Base-by-base conservation (phyloP, 2,888 invertebrate genomes). In the Agonopterix alstromeriana region DNA sequence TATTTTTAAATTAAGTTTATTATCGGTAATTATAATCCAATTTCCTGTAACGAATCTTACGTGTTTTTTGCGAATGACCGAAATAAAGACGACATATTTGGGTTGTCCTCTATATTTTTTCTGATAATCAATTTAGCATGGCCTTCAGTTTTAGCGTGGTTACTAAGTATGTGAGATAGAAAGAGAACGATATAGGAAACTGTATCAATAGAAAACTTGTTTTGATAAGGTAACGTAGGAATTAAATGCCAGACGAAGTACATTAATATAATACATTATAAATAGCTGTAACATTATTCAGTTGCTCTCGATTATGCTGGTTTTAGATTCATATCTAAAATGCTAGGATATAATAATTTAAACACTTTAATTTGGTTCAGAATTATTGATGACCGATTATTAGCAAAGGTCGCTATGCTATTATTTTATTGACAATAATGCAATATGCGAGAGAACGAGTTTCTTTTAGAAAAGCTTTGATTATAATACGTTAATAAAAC, bases 171-270 rank as follows among this genome's bases (percentile, higher is more conserved):
- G 7, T 27, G 27, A 27, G 27, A 27, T 5, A 36, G 65, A 78
- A 50, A 52, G 67, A 67, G 72, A 76, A 40, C 58, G 56, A 54
- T 43, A 61, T 67, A 78, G 81, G 80, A 79, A 82, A 55, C 65
- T 53, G 48, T 53, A 57, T 47, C 58, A 27, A 27, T 27, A 27
- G 27, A 27, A 27, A 27, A 27, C 27, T 27, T 27, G 27, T 27
- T 27, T 27, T 27, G 5, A 27, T 27, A 27, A 27, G 43, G 43
- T 47, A 48, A 50, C 48, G 48, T 44, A 43, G 44, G 45, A 53
- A 50, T 53, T 54, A 55, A 63, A 61, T 63, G 58, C 45, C 56
- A 56, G 48, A 14, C 27, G 7, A 27, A 27, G 27, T 14, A 38
- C n/a, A 36, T 45, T 45, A 35, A 35, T 44, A 12, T 43, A 7